Base-by-base conservation (phyloP, 35 echinoderm and acorn worm genomes). In the Lytechinus pictus region DNA sequence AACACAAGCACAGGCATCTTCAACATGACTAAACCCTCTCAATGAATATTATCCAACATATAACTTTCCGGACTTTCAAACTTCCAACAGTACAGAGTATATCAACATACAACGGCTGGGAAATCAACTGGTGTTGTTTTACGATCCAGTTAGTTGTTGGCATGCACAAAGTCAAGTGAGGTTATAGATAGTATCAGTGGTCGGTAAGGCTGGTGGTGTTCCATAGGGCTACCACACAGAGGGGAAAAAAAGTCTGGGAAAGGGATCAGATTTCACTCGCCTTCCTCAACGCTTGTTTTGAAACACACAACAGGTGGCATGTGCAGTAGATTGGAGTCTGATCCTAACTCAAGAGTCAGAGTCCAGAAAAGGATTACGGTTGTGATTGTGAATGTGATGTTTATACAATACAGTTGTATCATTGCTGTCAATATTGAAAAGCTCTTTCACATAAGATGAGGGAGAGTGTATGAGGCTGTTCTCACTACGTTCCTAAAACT, bases 21-120 rank as follows among this genome's bases (percentile, higher is more conserved):
- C 66, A 79, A 79, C 66, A 79, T 79, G 19, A 16, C 14, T 79
- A 79, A 79, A 79, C 4, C 12, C 66, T 79, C 33, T 79, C 66
- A 79, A 79, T 79, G 66, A 79, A 79, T 79, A 79, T 79, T 79
- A 79, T 79, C 66, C 66, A 79, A 79, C 66, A 79, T 79, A 79
- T 79, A 79, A 79, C 4, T 79, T n/a, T 79, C 66, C 66, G n/a
- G 66, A 79, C 66, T 79, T 19, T 79, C 21, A 6, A 79, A 79
- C 66, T 19, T 24, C 66, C 19, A 24, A 19, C n/a, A 79, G 16
- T 79, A 4, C 66, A 79, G 66, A 79, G 21, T 79, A 79, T n/a
- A n/a, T 24, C 7, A n/a, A 79, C 66, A 79, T 7, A 79, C 19
- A 79, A 79, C 66, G 66, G n/a, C 0, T 24, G 66, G 16, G 66